Conservation (phyloP, 2,888 invertebrate species). For the Spicauda simplicius region DNA sequence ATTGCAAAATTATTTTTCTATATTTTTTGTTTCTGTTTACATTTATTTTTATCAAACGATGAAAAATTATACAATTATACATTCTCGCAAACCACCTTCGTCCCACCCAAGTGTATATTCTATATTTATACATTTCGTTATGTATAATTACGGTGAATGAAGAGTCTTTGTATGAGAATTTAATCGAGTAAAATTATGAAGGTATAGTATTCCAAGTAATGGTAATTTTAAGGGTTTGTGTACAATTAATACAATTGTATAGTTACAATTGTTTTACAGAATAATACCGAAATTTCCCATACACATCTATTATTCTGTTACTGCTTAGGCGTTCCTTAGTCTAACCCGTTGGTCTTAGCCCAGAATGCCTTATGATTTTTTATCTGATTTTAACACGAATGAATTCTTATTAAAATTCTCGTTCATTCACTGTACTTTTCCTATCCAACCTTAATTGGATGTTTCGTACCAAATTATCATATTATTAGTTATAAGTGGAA, state of each 20-base stretch:
- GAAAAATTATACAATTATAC: conserved; percentile 1
- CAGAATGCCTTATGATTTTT: no score
- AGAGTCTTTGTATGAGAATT: background rate
- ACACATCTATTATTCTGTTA: no score
- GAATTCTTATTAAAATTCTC: no score
- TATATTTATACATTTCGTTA: conserved; percentile 12
- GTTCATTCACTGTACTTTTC: conserved; percentile 22
- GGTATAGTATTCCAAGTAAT: no score
- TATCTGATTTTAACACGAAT: no score
- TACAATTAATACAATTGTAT: no score
- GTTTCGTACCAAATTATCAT: conserved; percentile 71
- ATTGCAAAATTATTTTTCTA: background rate
- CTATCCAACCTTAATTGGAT: conserved; percentile 74
- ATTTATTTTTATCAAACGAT: background rate
- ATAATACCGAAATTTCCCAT: no score
- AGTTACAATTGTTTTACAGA: no score
- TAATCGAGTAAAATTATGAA: no score
- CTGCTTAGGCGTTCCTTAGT: no score
- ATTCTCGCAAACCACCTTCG: conserved; percentile 19
- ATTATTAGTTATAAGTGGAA: conserved; percentile 41
- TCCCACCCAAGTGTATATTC: conserved; percentile 22
- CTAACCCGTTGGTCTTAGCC: no score
- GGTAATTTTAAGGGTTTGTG: no score
- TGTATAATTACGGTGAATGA: conserved; percentile 16
- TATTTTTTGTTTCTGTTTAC: conserved; percentile 3